These are phyloP conservation scores for Incurvaria masculella DNA, from an alignment of 2,888 invertebrate species.

Conservation along the genomic window DNA sequence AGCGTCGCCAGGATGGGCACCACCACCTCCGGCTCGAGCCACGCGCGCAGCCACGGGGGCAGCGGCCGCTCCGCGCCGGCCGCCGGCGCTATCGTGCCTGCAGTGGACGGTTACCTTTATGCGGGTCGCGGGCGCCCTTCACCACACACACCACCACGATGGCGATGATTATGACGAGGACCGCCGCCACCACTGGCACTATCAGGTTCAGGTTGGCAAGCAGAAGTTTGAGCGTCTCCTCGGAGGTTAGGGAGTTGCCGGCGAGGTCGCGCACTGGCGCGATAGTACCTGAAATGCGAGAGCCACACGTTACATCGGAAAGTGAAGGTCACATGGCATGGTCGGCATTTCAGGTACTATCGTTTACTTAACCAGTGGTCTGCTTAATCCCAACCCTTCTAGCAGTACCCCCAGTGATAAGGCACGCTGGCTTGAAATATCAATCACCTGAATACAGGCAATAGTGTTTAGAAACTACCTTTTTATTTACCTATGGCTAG, in stretches of 20 bases:
- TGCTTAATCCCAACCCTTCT: too few species aligned
- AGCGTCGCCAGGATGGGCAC: constrained; percentile 88
- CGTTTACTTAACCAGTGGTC: too few species aligned
- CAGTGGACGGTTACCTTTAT: constrained; percentile 69
- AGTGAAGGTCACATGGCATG: constrained; percentile 1
- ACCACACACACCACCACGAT: constrained; percentile 91
- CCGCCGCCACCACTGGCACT: constrained; percentile 88
- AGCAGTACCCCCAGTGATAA: too few species aligned
- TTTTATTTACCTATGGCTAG: too few species aligned
- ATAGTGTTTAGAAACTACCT: too few species aligned
- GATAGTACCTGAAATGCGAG: constrained; percentile 87
- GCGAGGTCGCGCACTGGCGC: constrained; percentile 82
- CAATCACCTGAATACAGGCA: too few species aligned
- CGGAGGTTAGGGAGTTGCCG: constrained; percentile 66
- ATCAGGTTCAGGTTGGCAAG: constrained; percentile 90
- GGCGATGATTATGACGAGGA: constrained; percentile 90
- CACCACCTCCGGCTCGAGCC: constrained; percentile 87
- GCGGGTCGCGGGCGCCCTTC: constrained; percentile 77
- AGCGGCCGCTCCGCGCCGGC: constrained; percentile 57
- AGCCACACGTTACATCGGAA: constrained; percentile 23
- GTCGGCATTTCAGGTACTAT: constrained; percentile 15
- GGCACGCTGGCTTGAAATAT: too few species aligned
- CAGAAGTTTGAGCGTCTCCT: constrained; percentile 83
- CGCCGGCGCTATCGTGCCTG: constrained; percentile 82
- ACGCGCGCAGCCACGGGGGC: constrained; percentile 76